These are phyloP conservation scores for Meteorus sp. DNA, from an alignment of 1,140 invertebrate genomes.

Conservation along the genomic window DNA sequence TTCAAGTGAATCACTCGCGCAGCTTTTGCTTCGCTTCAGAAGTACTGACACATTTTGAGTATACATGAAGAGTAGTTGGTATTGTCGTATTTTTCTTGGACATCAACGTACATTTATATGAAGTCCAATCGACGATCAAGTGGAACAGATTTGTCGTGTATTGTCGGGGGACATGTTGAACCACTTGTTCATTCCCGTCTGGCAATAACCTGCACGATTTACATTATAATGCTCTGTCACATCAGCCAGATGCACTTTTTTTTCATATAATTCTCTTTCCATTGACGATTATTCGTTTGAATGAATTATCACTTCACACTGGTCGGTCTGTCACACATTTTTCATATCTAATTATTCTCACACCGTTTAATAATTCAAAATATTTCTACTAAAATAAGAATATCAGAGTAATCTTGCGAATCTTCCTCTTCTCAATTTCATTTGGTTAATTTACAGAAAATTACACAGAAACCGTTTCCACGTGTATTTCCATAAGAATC, in stretches of 20 bases:
- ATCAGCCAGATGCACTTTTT: constrained; percentile 23
- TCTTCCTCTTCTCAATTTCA: no score
- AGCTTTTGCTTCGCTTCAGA: neutral
- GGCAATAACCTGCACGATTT: constrained; percentile 31
- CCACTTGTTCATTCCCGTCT: constrained; percentile 30
- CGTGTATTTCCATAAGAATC: no score
- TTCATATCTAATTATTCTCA: no score
- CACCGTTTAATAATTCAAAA: no score
- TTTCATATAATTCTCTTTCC: constrained; percentile 1
- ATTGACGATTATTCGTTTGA: neutral
- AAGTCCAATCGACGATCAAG: constrained; percentile 29
- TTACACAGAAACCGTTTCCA: no score
- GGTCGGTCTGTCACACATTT: no score
- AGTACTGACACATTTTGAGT: neutral
- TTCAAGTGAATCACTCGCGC: constrained; percentile 6
- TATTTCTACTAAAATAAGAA: no score
- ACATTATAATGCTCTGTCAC: constrained; percentile 30
- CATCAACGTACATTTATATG: no score
- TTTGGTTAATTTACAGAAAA: no score
- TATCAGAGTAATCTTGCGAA: no score
- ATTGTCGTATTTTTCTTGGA: constrained; percentile 5
- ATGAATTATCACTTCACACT: no score
- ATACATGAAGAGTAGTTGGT: neutral
- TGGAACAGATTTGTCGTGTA: constrained; percentile 34
- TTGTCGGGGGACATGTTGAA: constrained; percentile 27